Evolutionary conservation across 2,888 invertebrate species (phyloP).

Genomic region (Timema cristinae): DNA sequence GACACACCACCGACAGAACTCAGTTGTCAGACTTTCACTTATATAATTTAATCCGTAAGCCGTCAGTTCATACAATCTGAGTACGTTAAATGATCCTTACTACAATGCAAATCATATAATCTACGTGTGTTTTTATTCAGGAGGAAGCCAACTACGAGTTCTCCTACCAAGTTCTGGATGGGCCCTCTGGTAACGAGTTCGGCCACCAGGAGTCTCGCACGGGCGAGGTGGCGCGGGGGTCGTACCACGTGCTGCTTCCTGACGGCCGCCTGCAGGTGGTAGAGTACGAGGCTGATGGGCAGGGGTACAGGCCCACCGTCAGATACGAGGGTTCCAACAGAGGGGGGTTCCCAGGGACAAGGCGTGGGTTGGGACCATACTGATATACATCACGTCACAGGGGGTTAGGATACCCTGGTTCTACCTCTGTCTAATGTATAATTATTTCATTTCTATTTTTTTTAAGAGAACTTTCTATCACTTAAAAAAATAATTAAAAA

Average conservation of each 20-base stretch:
- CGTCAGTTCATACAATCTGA: too few species aligned
- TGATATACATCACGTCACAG: too few species aligned
- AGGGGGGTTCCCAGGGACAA: conserved; percentile 1
- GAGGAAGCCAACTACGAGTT: conserved; percentile 61
- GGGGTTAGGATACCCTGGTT: too few species aligned
- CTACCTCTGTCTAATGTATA: too few species aligned
- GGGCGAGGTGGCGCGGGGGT: conserved; percentile 59
- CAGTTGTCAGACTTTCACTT: too few species aligned
- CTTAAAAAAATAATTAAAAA: too few species aligned
- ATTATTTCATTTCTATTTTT: too few species aligned
- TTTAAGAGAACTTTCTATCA: too few species aligned
- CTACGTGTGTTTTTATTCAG: conserved; percentile 39
- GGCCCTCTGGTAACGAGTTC: conserved; percentile 54
- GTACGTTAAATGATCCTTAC: too few species aligned
- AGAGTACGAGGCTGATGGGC: conserved; percentile 59
- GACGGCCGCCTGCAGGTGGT: conserved; percentile 62
- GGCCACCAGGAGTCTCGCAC: conserved; percentile 62
- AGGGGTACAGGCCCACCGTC: conserved; percentile 60
- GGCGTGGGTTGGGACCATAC: not conserved
- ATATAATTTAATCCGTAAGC: too few species aligned
- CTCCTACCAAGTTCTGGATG: conserved; percentile 61
- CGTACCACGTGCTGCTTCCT: conserved; percentile 60
- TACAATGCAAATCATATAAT: too few species aligned
- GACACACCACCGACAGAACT: too few species aligned
- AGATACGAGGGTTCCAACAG: conserved; percentile 42